Evolutionary conservation across 2,113 vertebrate species (phyloP), one percentile per base, ranked within the genome.

Genomic region (Vulpes ferrilata): DNA sequence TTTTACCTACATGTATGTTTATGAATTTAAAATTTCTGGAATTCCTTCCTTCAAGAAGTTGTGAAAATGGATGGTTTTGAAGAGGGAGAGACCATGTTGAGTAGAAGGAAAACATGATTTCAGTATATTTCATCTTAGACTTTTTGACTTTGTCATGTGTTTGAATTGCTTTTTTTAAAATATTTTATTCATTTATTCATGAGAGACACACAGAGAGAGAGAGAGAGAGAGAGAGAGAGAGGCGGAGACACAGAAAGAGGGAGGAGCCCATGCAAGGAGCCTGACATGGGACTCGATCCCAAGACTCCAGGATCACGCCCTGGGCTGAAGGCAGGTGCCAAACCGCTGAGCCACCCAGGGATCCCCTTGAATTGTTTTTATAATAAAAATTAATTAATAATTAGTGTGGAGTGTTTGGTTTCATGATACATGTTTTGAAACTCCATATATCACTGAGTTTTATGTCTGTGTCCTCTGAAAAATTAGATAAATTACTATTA

Each of bases 21-120:
- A 62, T 78, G 55, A 73, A 87, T 92, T 74, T 96, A 22, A 55
- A 38, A 59, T 90, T 94, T 93, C 55, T 74, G 35, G 79, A 88
- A 81, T 73, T 62, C 57, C 9, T 73, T 60, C 30, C 3, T 55
- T 55, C 7, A 93, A 43, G 78, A 93, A 88, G 32, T 7, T 85
- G 10, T 76, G 4, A 82, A 84, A 71, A 8, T 16, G 32, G 38
- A 84, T 80, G 25, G 22, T 43, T 91, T 80, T 84, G 71, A 96
- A 32, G 59, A 57, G 22, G 23, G 35, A 57, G 12, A 91, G 23
- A 90, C 0, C 81, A 5, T 57, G 62, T 95, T 86, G 27, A 48
- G 23, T 86, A 38, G n/a, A 84, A 86, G 13, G 65, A 90, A 76
- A 51, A 30, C 6, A 0, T 92, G 27, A 93, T 93, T 86, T 95